Evolutionary conservation across 2,113 vertebrate genomes (phyloP).

Genomic region (Centrocercus urophasianus): DNA sequence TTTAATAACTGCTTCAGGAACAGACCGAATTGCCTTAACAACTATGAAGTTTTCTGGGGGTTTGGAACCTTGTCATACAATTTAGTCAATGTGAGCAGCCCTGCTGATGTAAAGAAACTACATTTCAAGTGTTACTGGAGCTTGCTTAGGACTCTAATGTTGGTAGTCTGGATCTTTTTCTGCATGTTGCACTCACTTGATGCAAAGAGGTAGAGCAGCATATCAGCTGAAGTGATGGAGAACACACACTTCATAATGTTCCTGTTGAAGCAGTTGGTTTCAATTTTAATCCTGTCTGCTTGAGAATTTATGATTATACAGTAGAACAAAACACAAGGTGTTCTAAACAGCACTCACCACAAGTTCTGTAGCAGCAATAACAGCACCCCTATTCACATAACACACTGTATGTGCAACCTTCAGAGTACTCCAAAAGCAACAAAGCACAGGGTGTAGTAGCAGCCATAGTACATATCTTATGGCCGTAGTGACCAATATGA

Average conservation of each 20-base stretch:
- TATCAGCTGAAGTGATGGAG: neutral
- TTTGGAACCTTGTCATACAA: neutral
- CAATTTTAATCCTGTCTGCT: neutral
- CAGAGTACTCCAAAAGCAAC: neutral
- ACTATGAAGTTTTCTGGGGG: neutral
- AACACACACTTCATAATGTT: neutral
- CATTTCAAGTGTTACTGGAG: accelerated
- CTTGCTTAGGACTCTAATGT: neutral
- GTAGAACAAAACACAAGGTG: neutral
- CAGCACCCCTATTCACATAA: neutral
- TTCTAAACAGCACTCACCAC: neutral
- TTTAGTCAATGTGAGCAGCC: neutral
- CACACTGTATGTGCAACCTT: neutral
- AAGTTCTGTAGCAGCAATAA: neutral
- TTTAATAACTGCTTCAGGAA: constrained; percentile 5
- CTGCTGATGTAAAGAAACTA: neutral
- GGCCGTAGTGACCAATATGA: neutral
- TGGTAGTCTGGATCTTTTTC: neutral
- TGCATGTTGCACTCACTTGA: neutral
- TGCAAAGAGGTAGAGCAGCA: neutral
- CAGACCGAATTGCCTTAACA: neutral
- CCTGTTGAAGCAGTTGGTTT: neutral
- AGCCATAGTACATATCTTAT: neutral
- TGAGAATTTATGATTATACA: neutral
- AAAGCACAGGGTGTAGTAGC: neutral